Base-by-base conservation (phyloP, 2,797 vertebrate species). In the Sphenodon punctatus region DNA sequence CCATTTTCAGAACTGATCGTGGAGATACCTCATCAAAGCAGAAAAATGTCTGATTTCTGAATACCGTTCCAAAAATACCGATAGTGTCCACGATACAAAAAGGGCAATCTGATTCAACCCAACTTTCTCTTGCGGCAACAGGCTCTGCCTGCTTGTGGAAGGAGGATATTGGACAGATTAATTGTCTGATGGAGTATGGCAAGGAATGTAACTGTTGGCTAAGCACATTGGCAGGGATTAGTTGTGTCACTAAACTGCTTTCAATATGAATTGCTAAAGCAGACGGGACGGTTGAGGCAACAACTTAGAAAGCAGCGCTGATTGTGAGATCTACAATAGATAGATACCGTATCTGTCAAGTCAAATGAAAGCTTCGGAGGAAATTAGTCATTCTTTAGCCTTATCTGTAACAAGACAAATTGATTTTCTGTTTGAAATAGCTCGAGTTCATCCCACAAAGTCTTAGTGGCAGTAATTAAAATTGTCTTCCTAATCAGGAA, bases 361-460 rank as follows among this genome's bases (percentile, higher is more conserved):
- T 8, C 19, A 49, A 65, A 85, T 86, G 81, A 90, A 91, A 70
- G 64, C 69, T 17, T 16, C 72, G 78, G 84, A 70, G 72, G 36
- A 88, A 88, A 90, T 91, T 78, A 90, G 73, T 84, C 73, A 83
- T 89, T 86, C 80, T 77, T 89, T 55, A 77, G 75, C 70, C 92
- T 72, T 85, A 85, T 87, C 79, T 86, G 6, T 77, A 88, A 90
- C 59, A 68, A 86, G 66, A 60, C 67, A 89, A 89, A 91, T 89
- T 85, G 78, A 75, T 89, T 88, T 84, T 82, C 68, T 72, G 63
- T 78, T 86, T 88, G 41, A 59, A 88, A 70, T 65, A 73, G 77
- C 69, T 65, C 60, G 56, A 83, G 78, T 86, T 85, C 87, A 82
- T 85, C 82, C 80, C 86, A 79, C 68, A 80, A 87, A 85, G 79